phyloP scores from a whole-genome alignment of 2,113 vertebrate species.

The Meriones unguiculatus region DNA sequence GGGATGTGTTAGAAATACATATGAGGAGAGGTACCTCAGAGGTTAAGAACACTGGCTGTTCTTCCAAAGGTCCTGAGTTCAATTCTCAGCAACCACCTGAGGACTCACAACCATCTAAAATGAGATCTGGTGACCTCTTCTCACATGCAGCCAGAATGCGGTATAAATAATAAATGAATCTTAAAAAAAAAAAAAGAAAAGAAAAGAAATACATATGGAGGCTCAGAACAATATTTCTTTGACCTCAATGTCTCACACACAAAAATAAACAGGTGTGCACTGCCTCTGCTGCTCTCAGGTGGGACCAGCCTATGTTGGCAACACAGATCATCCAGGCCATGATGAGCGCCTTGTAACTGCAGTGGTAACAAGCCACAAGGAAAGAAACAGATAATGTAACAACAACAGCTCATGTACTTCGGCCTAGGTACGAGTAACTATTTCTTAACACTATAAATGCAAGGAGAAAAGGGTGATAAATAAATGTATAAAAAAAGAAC shows the following conservation, averaged over 20 bases:
- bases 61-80: too few relatives aligned
- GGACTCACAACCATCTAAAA: too few relatives aligned
- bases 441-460: background rate
- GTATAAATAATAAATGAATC: too few relatives aligned
- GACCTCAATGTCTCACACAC: background rate
- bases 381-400: background rate
- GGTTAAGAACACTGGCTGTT: too few relatives aligned
- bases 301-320: background rate
- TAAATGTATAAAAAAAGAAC: background rate
- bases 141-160: too few relatives aligned
- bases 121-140: too few relatives aligned
- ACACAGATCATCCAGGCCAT: background rate
- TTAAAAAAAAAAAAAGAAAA: too few relatives aligned
- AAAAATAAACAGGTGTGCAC: background rate
- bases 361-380: background rate
- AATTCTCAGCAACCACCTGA: too few relatives aligned
- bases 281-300: background rate
- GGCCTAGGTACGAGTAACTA: background rate
- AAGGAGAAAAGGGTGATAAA: background rate
- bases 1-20: slow-evolving; percentile 8
- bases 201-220: background rate
- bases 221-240: background rate
- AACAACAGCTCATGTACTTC: background rate
- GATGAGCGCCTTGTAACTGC: background rate
- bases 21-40: background rate